A percentile compares a stretch with the other conserved stretches of the same genome.
Evolutionary conservation across 2,888 invertebrate genomes (phyloP).

Genomic region (Melipona beecheii): DNA sequence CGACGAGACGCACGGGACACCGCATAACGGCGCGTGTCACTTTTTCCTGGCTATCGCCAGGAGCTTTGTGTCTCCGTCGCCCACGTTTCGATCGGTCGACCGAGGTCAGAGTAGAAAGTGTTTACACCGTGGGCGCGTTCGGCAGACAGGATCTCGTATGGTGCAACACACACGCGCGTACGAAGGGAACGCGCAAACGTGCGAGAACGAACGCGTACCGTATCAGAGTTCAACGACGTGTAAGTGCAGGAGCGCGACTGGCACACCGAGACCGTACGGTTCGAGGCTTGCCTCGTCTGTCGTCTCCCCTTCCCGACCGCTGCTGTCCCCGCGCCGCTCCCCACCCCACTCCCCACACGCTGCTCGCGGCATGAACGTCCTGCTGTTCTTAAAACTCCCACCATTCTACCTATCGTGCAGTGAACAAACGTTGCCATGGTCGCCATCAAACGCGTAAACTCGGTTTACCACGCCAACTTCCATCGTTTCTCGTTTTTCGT

Average conservation of each 20-base stretch:
- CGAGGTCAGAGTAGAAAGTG: slow-evolving; percentile 80
- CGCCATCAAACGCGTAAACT: slow-evolving; percentile 64
- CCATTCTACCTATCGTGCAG: slow-evolving; percentile 42
- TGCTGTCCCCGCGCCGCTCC: not conserved
- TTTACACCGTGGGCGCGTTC: slow-evolving; percentile 69
- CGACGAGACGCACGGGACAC: not conserved
- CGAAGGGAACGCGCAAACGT: slow-evolving; percentile 1
- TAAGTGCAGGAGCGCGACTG: slow-evolving; percentile 78
- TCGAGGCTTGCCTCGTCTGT: slow-evolving; percentile 84
- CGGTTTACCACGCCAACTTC: slow-evolving; percentile 47
- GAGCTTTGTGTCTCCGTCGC: slow-evolving; percentile 31
- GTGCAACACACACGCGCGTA: not conserved
- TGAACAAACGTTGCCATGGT: slow-evolving; percentile 68
- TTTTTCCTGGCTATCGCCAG: slow-evolving; percentile 17
- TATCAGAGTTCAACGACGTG: slow-evolving; percentile 47
- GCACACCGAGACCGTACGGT: slow-evolving; percentile 68
- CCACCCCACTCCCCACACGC: not conserved
- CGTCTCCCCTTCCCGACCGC: slow-evolving; percentile 29
- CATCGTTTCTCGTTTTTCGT: slow-evolving; percentile 35
- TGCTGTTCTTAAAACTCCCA: slow-evolving; percentile 63
- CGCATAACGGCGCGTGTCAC: slow-evolving; percentile 40
- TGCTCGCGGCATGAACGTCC: slow-evolving; percentile 30
- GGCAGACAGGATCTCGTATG: slow-evolving; percentile 66
- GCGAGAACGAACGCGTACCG: slow-evolving; percentile 10
- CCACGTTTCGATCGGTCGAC: slow-evolving; percentile 50